These are phyloP conservation scores for Scaptomyza pallida DNA, from an alignment of 1,140 invertebrate genomes.

Conservation along the genomic window DNA sequence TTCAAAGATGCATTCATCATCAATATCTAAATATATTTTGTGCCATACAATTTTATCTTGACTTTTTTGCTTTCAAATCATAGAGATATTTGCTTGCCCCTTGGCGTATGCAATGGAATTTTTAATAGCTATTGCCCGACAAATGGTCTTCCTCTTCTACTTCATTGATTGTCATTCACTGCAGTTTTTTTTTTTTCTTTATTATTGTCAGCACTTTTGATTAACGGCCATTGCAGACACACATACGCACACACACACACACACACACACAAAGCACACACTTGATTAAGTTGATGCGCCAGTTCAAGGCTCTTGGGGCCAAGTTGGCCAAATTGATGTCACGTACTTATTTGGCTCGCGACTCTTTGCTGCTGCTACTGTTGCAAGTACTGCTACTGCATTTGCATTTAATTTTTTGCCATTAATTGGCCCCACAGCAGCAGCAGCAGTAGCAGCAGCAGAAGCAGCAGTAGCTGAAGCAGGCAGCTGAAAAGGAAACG, in stretches of 20 bases:
- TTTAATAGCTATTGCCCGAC: not conserved
- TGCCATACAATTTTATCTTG: not conserved
- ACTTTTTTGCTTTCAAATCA: not conserved
- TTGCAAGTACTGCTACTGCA: constrained; percentile 2
- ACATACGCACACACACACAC: not conserved
- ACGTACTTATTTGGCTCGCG: constrained; percentile 35
- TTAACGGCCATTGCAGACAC: constrained; percentile 6
- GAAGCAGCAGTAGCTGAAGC: no score
- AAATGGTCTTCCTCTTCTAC: constrained; percentile 1
- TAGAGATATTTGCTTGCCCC: not conserved
- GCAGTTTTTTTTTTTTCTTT: no score
- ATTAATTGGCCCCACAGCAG: constrained; percentile 53
- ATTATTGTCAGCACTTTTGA: constrained; percentile 28
- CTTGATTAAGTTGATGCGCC: constrained; percentile 21
- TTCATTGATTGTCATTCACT: constrained; percentile 15
- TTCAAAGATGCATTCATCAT: not conserved
- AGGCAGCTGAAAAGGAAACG: constrained; percentile 13
- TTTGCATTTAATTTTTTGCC: constrained; percentile 40
- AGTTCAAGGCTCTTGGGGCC: constrained; percentile 40
- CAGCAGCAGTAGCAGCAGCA: constrained; percentile 30
- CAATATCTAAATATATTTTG: not conserved
- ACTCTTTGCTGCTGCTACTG: constrained; percentile 16
- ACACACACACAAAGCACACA: not conserved
- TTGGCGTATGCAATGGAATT: constrained; percentile 17
- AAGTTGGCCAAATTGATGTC: constrained; percentile 45